Evolutionary conservation across 2,888 invertebrate genomes (phyloP), one percentile per base, ranked within the genome.

Genomic region (Teinopalpus imperialis): DNA sequence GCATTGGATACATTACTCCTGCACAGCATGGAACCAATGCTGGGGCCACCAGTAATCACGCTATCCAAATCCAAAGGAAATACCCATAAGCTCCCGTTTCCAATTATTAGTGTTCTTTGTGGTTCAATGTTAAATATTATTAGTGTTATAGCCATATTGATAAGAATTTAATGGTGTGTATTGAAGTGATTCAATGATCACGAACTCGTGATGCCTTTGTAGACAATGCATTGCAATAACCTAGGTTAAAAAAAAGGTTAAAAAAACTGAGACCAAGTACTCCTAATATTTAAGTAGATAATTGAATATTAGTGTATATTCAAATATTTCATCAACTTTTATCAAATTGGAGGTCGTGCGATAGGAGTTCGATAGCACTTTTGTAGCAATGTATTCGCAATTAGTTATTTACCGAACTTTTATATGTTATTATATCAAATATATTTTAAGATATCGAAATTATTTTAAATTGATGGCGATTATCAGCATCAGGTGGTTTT

Each of bases 1-100:
- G 87, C 87, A 0, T 68, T 81, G 68, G 83, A 83, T 36, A 82
- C 86, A 0, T 49, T 87, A 39, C 69, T 87, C 0, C 59, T 83
- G 1, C 74, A 81, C 36, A 78, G 69, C 37, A 48, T 59, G 3
- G 73, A 74, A 18, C 27, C 61, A 0, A 14, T 55, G 0, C 52
- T 37, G 0, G 52, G 54, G 1, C 59, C 61, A 1, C 45, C 55
- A 0, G 18, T 42, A 12, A 48, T 63, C 10, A 52, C 52, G 0
- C 31, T 74, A 2, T 59, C 65, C 4, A 57, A 49, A 41, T 45
- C 57, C 3, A 41, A 37, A 1, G 51, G 47, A 10, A 32, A 9
- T 16, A 1, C 16, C 5, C 26, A 14, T 9, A 8, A 6, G 9
- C 16, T 23, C 20, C 4, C 35, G 2, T 6, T 29, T 16, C 21